Base-by-base conservation (phyloP, 92 coral and sea anemone species). In the Blastomussa wellsi region DNA sequence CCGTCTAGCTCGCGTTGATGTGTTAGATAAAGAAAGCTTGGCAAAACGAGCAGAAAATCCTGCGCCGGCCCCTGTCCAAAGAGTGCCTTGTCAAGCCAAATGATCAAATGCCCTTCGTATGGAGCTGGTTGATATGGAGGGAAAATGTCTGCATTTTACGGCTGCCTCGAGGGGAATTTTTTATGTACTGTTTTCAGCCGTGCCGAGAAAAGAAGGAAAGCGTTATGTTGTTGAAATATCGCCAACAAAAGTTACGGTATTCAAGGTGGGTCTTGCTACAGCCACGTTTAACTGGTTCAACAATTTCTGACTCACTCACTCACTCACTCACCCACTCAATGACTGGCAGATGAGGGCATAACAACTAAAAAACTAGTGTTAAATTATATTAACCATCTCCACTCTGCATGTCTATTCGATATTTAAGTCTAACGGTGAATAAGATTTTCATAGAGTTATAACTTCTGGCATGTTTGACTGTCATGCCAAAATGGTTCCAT, bases 171-270 rank as follows among this genome's bases (percentile, higher is more conserved):
- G 55, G 36, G 83, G 83, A 7, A 62, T 74, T 28, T 20, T 79
- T 44, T 79, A 62, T 38, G 83, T 67, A 55, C 73, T 79, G 53
- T 79, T 79, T 32, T 42, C 70, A 9, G 83, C 62, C 20, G 62
- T 72, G 7, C 83, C 74, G 14, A 62, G 62, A 22, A 79, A 79
- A 37, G 16, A 24, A 22, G 17, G 36, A 0, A 35, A 72, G 15
- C 74, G 83, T 2, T 79, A 79, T 79, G 72, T 62, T 7, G 83
- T 79, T 28, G 74, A 79, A 79, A 79, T 79, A 38, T 62, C 83
- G 36, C n/a, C 72, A 1, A 0, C 62, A 15, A 79, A 24, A 44
- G 55, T 79, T 79, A 70, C 44, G 73, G 64, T 79, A n/a, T 62
- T 62, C n/a, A 79, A 79, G 83, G 83, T 79, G 64, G 39, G 49